These are phyloP conservation scores for Turnix velox DNA, from an alignment of 2,113 vertebrate genomes.

Conservation along the genomic window DNA sequence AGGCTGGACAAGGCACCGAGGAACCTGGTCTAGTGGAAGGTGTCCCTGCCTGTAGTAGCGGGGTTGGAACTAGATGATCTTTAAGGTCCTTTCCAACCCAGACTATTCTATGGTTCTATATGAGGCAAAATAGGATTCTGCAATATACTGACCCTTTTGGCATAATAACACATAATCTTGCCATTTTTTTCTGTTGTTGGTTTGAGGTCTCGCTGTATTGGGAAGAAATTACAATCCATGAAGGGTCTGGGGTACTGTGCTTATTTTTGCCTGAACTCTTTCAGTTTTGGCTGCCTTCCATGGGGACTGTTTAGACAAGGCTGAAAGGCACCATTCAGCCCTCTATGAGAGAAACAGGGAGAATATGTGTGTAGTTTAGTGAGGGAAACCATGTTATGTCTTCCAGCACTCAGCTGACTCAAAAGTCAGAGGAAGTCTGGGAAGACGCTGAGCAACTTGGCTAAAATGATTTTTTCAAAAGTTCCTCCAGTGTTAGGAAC, in stretches of 20 bases:
- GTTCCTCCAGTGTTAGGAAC: background rate
- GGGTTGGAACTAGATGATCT: too few species aligned
- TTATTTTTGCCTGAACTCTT: background rate
- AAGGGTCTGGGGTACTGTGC: background rate
- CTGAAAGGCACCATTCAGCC: background rate
- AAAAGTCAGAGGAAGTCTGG: background rate
- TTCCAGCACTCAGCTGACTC: background rate
- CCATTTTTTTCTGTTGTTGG: background rate
- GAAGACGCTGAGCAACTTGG: background rate
- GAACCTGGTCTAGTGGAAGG: too few species aligned
- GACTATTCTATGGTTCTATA: background rate
- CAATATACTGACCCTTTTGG: background rate
- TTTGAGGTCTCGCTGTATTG: background rate
- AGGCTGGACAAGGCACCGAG: too few species aligned
- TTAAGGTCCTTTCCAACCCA: too few species aligned
- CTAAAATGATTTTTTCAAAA: background rate
- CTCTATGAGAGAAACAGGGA: background rate
- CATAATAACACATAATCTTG: background rate
- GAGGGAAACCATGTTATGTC: background rate
- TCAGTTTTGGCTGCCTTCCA: background rate
- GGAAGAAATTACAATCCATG: accelerated
- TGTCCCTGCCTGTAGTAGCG: too few species aligned
- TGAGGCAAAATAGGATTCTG: background rate
- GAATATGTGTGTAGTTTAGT: background rate
- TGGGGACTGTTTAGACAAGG: background rate